Base-by-base conservation (phyloP, 2,113 vertebrate genomes). In the Ovibos moschatus region DNA sequence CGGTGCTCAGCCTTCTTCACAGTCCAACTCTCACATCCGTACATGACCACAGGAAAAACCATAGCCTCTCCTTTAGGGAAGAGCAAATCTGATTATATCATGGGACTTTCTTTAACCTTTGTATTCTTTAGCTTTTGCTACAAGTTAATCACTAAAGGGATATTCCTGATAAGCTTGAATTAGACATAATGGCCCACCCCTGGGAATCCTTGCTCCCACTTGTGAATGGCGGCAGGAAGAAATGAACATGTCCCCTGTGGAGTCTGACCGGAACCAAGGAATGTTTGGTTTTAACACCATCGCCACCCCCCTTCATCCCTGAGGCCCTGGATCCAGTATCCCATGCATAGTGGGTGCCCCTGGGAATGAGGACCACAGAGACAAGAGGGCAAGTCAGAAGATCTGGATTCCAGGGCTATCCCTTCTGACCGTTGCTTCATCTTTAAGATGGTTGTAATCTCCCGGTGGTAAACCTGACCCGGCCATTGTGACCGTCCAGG, bases 241-340 rank as follows among this genome's bases (percentile, higher is more conserved):
- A 51, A 53, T 82, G 10, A 82, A 13, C 47, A 51, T 21, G 50
- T n/a, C 47, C 50, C 17, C 19, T 82, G 47, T 21, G 30, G 19
- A 82, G 47, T 82, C 79, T 23, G 30, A 33, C 5, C 0, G 1
- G 30, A n/a, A n/a, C 79, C 79, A 51, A 33, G 79, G 51, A 82
- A 19, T 82, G 30, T n/a, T 53, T 82, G 50, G 11, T 33, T 82
- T 82, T n/a, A n/a, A 33, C 47, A 51, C 47, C 9, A 53, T 6
- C 33, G 0, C 47, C 28, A 6, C 17, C 30, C 3, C 0, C 1
- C 25, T 78, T 16, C 43, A 78, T 78, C 13, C 12, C 27, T 40
- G 25, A 94, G 30, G 43, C 43, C 9, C 90, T 84, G 67, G 76
- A 47, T 79, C 43, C 43, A 47, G 12, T 33, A 8, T 36, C 21